These are phyloP conservation scores for Cariama cristata DNA, from an alignment of 2,113 vertebrate genomes.

Conservation along the genomic window DNA sequence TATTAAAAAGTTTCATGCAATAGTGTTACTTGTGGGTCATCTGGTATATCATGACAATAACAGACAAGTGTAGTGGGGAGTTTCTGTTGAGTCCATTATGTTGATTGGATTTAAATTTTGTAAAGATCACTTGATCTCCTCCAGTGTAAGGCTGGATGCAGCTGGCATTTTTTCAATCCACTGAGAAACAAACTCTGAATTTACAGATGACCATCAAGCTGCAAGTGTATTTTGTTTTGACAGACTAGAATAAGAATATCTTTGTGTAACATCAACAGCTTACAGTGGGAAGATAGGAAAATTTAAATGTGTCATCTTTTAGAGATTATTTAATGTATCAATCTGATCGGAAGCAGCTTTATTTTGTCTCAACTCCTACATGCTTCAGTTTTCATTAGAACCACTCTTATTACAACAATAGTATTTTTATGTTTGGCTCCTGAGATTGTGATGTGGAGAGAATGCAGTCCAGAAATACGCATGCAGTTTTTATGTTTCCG, in stretches of 20 bases:
- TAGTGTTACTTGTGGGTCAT: neutral
- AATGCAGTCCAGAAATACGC: neutral
- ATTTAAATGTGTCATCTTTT: neutral
- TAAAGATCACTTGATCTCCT: neutral
- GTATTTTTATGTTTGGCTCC: constrained; percentile 30
- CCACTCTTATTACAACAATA: neutral
- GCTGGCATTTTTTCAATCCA: neutral
- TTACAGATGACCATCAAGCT: neutral
- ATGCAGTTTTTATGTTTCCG: neutral
- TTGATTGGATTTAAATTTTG: neutral
- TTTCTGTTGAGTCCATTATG: neutral
- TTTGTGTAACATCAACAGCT: neutral
- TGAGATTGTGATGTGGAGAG: constrained; percentile 11
- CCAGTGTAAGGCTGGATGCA: neutral
- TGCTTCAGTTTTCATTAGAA: neutral
- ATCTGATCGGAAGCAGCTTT: neutral
- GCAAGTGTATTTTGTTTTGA: neutral
- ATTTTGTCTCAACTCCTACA: neutral
- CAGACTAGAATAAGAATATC: neutral
- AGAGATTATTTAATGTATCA: neutral
- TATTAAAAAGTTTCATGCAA: neutral
- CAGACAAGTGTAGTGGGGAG: neutral
- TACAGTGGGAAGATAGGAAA: neutral
- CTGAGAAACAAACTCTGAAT: neutral
- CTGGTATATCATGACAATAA: neutral